These are phyloP conservation scores for Dicyrtomina minuta DNA, from an alignment of 2,888 invertebrate genomes.

Conservation along the genomic window DNA sequence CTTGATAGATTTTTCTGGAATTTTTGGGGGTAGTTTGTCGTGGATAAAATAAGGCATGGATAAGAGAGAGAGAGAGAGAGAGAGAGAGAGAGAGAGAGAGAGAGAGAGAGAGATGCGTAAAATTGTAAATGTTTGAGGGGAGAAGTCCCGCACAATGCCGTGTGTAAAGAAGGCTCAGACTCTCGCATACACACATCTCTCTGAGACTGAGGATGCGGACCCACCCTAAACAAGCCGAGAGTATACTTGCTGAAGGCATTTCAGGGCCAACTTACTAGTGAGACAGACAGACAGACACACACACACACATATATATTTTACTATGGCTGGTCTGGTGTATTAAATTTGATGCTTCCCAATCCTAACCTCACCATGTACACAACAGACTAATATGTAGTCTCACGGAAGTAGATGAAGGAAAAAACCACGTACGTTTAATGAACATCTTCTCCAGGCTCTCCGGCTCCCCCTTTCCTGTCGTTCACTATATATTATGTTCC, in stretches of 20 bases:
- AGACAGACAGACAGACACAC: too few relatives aligned
- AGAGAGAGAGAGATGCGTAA: background rate
- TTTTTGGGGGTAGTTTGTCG: too few relatives aligned
- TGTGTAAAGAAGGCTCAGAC: background rate
- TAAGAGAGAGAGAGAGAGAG: too few relatives aligned
- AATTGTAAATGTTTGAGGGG: slow-evolving; percentile 16
- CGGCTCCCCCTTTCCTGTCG: background rate
- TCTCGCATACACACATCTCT: background rate
- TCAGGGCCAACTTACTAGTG: slow-evolving; percentile 22
- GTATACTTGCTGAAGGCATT: slow-evolving; percentile 29
- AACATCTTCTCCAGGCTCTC: background rate
- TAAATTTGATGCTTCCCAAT: slow-evolving; percentile 2
- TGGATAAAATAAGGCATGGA: too few relatives aligned
- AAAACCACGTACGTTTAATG: background rate
- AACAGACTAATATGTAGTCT: background rate
- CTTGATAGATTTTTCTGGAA: too few relatives aligned
- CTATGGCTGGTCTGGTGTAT: slow-evolving; percentile 18
- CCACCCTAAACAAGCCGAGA: slow-evolving; percentile 30
- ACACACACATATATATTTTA: too few relatives aligned
- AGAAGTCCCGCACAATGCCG: slow-evolving; percentile 6
- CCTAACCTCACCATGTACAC: background rate
- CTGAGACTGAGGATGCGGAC: slow-evolving; percentile 21
- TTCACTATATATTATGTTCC: background rate
- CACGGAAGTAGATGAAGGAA: background rate
- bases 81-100: too few relatives aligned